Evolutionary conservation across 2,888 invertebrate species (phyloP).

Genomic region (Dusona sp.): DNA sequence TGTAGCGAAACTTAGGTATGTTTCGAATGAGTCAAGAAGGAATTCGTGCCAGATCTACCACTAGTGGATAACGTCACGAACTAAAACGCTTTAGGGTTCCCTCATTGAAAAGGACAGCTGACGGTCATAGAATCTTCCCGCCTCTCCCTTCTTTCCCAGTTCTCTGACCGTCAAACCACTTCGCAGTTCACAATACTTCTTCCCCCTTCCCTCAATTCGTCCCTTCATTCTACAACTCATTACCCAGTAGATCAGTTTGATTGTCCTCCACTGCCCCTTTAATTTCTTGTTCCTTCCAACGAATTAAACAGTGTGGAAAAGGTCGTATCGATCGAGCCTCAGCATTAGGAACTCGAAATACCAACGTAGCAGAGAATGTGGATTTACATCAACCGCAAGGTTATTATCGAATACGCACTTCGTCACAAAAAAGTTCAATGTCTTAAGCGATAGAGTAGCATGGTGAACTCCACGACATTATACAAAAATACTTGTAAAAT

Average conservation of each 20-base stretch:
- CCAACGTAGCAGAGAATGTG: too few relatives aligned
- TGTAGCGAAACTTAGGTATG: neutral
- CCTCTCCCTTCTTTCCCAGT: neutral
- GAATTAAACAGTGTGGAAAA: constrained; percentile 40
- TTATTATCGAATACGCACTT: too few relatives aligned
- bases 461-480: too few relatives aligned
- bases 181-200: constrained; percentile 37
- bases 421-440: too few relatives aligned
- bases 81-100: constrained; percentile 38
- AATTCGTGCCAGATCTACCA: constrained; percentile 44
- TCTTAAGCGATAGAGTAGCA: too few relatives aligned
- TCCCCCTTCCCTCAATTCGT: constrained; percentile 22
- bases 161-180: constrained; percentile 32
- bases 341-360: neutral
- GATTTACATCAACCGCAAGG: too few relatives aligned
- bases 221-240: constrained; percentile 67
- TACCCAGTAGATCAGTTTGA: constrained; percentile 70
- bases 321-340: constrained; percentile 13
- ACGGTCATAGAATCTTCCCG: constrained; percentile 24
- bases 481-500: too few relatives aligned
- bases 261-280: constrained; percentile 54
- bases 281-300: constrained; percentile 63
- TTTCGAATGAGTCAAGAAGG: constrained; percentile 19
- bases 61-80: constrained; percentile 26
- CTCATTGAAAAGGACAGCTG: constrained; percentile 37